Evolutionary conservation across 1,140 invertebrate species (phyloP), one percentile per base, ranked within the genome.

Genomic region (Gryon sp.): DNA sequence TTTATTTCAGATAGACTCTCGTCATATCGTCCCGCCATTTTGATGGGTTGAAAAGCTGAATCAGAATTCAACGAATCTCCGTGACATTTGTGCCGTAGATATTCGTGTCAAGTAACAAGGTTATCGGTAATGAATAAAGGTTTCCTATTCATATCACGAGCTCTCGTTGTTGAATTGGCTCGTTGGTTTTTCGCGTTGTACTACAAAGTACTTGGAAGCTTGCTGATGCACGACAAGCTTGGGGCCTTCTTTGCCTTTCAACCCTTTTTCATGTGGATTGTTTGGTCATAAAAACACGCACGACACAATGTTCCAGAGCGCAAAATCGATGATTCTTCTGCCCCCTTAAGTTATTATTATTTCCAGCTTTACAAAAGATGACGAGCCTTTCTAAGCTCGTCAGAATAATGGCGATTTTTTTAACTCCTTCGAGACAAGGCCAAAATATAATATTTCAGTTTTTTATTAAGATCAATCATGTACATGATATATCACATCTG

Each of bases 101-200:
- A 15, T 34, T 38, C 32, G 41, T 50, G 50, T 40, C 43, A 52
- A 74, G 32, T 66, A 74, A 74, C 50, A 59, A 45, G 34, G 52
- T 65, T 65, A 65, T 65, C 43, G 43, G 43, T 65, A 59, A 74
- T 74, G 60, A 65, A 74, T 74, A 74, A 74, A 74, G 52, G 26
- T 59, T 48, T 52, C 26, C 48, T 46, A 65, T 65, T 74, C 59
- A 74, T 65, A 53, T 52, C 28, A 53, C 43, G 70, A 59, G 45
- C 70, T 52, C 52, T 59, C 50, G 52, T 53, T 45, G 50, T 38
- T 74, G 22, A 74, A 74, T 65, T 74, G 70, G 41, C 52, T 60
- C 60, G 53, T 60, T 41, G 62, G 36, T 74, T 66, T 74, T 74
- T 66, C 45, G 53, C 46, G 60, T 57, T 60, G 70, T 30, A 66